Percentiles rank a stretch among this genome's conserved stretches.
phyloP scores from a whole-genome alignment of 2,797 vertebrate species.

The Amazonetta brasiliensis region DNA sequence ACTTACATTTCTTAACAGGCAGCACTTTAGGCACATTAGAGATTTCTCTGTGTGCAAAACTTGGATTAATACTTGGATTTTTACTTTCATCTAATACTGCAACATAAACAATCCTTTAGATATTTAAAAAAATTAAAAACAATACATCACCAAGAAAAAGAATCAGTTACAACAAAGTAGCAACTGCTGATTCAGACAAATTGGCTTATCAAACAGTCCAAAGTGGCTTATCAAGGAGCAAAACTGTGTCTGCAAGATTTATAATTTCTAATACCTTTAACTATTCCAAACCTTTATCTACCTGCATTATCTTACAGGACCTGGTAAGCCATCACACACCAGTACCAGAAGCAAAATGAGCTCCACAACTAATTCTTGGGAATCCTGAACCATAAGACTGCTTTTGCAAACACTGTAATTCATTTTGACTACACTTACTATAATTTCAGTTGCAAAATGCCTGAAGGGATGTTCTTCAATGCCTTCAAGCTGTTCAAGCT shows the following conservation, averaged over 20 bases:
- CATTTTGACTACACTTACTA: conserved; percentile 80
- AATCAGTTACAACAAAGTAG: neutral
- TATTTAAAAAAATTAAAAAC: neutral
- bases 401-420: neutral
- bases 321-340: neutral
- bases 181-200: neutral
- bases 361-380: neutral
- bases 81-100: neutral
- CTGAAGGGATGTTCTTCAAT: conserved; percentile 81
- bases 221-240: neutral
- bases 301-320: neutral
- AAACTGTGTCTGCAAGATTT: neutral
- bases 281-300: neutral
- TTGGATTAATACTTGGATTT: neutral
- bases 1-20: neutral
- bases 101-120: neutral
- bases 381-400: neutral
- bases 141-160: neutral
- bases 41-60: neutral
- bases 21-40: neutral
- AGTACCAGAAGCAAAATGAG: neutral
- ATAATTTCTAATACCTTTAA: neutral
- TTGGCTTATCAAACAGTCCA: neutral
- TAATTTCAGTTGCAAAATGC: conserved; percentile 88
- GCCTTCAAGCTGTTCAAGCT: conserved; percentile 83